Conservation (phyloP, 2,797 vertebrate species). For the Pogonophryne albipinna region DNA sequence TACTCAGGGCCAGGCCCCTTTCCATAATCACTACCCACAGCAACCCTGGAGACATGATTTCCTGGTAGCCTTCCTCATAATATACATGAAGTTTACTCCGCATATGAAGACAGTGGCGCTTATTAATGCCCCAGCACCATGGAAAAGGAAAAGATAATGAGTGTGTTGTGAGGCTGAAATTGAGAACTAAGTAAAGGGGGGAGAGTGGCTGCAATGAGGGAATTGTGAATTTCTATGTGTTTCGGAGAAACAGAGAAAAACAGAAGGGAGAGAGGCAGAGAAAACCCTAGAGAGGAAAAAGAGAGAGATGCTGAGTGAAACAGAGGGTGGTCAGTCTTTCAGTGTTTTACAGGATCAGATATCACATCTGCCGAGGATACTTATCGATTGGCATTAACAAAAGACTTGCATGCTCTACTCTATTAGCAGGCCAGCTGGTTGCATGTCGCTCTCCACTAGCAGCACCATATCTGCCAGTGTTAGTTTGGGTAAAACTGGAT, state of each 20-base stretch:
- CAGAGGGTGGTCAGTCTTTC: conserved; percentile 57
- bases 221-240: conserved; percentile 21
- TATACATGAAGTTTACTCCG: conserved; percentile 45
- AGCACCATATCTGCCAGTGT: not conserved
- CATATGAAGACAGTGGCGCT: conserved; percentile 29
- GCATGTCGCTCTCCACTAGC: conserved; percentile 7
- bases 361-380: conserved; percentile 73
- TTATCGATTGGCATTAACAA: conserved; percentile 80
- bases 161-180: conserved; percentile 46
- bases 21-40: conserved; percentile 56
- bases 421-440: conserved; percentile 67
- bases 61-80: conserved; percentile 47
- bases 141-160: conserved; percentile 50
- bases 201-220: conserved; percentile 25
- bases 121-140: conserved; percentile 44
- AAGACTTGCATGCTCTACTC: conserved; percentile 69
- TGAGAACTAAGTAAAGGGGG: conserved; percentile 38
- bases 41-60: conserved; percentile 51
- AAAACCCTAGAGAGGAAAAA: not conserved
- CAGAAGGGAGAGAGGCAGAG: not conserved
- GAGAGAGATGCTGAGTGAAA: conserved; percentile 40
- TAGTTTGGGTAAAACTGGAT: conserved; percentile 31
- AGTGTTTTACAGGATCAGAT: conserved; percentile 77
- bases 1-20: conserved; percentile 36
- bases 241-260: conserved; percentile 12